Percentiles rank a stretch among this genome's conserved stretches.
phyloP scores from a whole-genome alignment of 2,797 vertebrate species.

The Ibycter americanus region DNA sequence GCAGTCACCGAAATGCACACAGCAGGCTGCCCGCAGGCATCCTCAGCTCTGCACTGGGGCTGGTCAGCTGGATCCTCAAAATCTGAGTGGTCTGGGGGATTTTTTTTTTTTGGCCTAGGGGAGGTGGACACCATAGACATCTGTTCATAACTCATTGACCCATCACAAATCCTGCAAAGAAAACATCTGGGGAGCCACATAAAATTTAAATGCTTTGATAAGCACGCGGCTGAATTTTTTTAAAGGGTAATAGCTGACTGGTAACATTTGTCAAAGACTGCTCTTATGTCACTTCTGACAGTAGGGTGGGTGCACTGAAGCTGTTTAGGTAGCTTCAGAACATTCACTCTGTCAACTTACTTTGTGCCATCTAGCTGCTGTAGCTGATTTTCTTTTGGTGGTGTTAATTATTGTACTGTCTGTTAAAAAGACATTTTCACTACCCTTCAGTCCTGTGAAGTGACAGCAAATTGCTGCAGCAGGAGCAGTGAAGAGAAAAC shows the following conservation, averaged over 20 bases:
- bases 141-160: neutral
- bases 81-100: neutral
- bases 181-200: neutral
- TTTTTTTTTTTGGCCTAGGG: neutral
- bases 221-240: neutral
- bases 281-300: conserved; percentile 9
- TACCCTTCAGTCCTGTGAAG: neutral
- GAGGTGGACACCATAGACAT: neutral
- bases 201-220: neutral
- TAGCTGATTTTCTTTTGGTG: neutral
- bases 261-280: neutral
- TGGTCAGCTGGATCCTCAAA: neutral
- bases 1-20: neutral
- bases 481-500: neutral
- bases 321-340: conserved; percentile 1
- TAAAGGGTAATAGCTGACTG: conserved; percentile 4
- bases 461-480: conserved; percentile 29
- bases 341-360: neutral
- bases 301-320: neutral
- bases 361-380: neutral
- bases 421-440: conserved; percentile 27
- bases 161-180: neutral
- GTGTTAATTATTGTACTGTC: conserved; percentile 37
- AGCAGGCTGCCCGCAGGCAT: neutral
- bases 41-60: neutral